These are phyloP conservation scores for Danio jaintianensis DNA, from an alignment of 2,797 vertebrate genomes.

Conservation along the genomic window DNA sequence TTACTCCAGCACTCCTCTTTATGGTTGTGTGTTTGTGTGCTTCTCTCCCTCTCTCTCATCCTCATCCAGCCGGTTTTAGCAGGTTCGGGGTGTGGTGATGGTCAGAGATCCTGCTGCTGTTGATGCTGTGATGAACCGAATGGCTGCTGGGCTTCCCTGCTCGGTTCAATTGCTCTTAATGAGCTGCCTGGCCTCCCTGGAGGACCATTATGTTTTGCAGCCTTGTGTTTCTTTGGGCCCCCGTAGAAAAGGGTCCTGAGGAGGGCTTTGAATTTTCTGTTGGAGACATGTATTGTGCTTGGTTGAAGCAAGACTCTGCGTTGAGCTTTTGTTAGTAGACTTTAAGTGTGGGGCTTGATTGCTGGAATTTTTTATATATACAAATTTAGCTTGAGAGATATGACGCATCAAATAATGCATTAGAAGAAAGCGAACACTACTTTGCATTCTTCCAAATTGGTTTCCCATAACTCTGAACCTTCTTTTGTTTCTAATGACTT, in stretches of 20 bases:
- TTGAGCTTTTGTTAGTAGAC: conserved; percentile 5
- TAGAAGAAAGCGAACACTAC: background rate
- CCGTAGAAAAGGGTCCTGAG: conserved; percentile 29
- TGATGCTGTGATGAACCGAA: conserved; percentile 45
- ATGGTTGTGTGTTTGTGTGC: conserved; percentile 46
- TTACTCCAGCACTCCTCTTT: conserved; percentile 69
- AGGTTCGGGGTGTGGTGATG: conserved; percentile 29
- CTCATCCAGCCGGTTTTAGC: background rate
- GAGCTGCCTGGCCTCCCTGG: conserved; percentile 43
- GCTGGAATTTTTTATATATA: background rate
- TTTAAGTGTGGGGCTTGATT: background rate
- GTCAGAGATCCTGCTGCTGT: conserved; percentile 16
- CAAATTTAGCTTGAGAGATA: conserved; percentile 1
- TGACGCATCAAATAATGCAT: background rate
- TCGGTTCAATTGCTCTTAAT: conserved; percentile 49
- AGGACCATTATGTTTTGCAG: conserved; percentile 29
- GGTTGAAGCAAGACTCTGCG: background rate
- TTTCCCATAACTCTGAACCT: background rate
- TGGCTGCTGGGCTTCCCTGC: conserved; percentile 29
- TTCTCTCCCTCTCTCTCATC: background rate
- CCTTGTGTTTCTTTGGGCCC: conserved; percentile 17
- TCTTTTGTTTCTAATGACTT: background rate
- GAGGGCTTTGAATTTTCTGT: conserved; percentile 25
- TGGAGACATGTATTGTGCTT: conserved; percentile 2
- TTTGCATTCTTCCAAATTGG: background rate